A percentile compares a stretch with the other conserved stretches of the same genome.
Evolutionary conservation across 2,113 vertebrate genomes (phyloP).

Genomic region (Pituophis catenifer): DNA sequence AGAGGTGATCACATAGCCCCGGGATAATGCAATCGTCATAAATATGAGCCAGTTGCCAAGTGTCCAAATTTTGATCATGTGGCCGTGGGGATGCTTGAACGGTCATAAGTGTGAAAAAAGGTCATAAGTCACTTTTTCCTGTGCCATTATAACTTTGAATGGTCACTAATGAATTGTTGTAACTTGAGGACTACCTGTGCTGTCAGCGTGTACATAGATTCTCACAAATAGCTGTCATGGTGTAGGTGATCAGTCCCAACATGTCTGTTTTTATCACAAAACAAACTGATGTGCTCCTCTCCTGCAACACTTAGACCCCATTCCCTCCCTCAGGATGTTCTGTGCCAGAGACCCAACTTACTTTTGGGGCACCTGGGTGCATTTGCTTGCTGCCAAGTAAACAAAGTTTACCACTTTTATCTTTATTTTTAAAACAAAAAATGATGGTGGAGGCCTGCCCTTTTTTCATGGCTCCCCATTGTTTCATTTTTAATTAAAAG

Average conservation of each 20-base stretch:
- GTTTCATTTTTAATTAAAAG: neutral
- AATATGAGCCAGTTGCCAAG: neutral
- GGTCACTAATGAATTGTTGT: neutral
- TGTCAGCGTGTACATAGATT: neutral
- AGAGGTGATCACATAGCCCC: neutral
- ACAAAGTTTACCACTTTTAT: neutral
- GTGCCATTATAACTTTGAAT: neutral
- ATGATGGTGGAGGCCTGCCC: neutral
- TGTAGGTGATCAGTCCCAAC: neutral
- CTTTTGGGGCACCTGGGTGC: neutral
- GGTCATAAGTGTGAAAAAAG: neutral
- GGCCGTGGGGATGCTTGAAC: neutral
- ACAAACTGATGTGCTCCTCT: neutral
- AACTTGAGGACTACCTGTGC: neutral
- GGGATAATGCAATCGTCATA: neutral
- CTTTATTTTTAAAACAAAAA: neutral
- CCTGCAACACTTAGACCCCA: neutral
- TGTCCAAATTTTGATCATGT: neutral
- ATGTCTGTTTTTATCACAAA: neutral
- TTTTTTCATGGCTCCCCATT: neutral
- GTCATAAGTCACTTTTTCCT: neutral
- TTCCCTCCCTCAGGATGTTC: neutral
- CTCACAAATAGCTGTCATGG: neutral
- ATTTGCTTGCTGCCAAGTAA: neutral
- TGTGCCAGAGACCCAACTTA: neutral